phyloP scores from a whole-genome alignment of 2,797 vertebrate genomes.

The Intellagama lesueurii region DNA sequence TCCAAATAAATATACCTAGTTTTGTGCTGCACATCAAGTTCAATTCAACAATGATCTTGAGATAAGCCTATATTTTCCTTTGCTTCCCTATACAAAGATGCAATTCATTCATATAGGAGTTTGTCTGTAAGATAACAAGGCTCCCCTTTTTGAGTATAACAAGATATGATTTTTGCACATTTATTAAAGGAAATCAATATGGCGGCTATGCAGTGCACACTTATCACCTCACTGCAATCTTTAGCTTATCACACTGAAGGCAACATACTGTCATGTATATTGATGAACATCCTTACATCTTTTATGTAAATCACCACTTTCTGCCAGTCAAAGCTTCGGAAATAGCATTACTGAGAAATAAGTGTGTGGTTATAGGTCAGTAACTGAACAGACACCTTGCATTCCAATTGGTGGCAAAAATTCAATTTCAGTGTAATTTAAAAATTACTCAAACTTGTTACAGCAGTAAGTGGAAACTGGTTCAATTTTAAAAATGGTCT shows the following conservation, averaged over 20 bases:
- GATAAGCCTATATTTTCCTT: not conserved
- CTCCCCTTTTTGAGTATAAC: constrained; percentile 19
- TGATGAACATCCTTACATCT: constrained; percentile 26
- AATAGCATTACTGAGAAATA: constrained; percentile 49
- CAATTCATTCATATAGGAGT: not conserved
- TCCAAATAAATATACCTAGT: not conserved
- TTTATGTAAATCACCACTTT: constrained; percentile 35
- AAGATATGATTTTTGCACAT: constrained; percentile 13
- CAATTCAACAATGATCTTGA: not conserved
- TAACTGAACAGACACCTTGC: constrained; percentile 45
- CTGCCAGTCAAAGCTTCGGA: constrained; percentile 22
- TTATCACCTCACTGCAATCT: constrained; percentile 14
- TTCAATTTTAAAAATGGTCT: constrained; percentile 42
- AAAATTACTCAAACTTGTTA: constrained; percentile 48
- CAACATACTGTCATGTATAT: constrained; percentile 1
- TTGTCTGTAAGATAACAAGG: constrained; percentile 36
- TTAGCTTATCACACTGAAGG: constrained; percentile 10
- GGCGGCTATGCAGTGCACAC: constrained; percentile 18
- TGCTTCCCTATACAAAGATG: not conserved
- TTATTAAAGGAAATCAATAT: constrained; percentile 33
- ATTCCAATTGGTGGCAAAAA: constrained; percentile 38
- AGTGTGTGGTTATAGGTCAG: constrained; percentile 50
- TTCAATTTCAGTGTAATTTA: constrained; percentile 52
- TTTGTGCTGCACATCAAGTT: not conserved
- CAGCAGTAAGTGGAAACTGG: constrained; percentile 41